Percentiles rank a stretch among this genome's conserved stretches.
phyloP scores from a whole-genome alignment of 2,888 invertebrate species.

The Lamproptera curius region DNA sequence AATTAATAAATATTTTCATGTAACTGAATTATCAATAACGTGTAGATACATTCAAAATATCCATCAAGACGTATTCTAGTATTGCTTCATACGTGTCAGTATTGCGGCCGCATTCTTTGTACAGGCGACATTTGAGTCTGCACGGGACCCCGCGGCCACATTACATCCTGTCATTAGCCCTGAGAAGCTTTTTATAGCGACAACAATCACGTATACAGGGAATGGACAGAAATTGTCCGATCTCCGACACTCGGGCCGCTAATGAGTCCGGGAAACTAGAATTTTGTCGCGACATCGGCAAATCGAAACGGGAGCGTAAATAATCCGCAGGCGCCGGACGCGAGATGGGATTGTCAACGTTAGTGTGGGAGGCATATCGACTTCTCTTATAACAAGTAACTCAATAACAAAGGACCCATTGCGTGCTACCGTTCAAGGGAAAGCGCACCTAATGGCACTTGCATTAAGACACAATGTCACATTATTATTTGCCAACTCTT shows the following conservation, averaged over 20 bases:
- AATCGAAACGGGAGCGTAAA: slow-evolving; percentile 74
- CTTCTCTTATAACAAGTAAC: no score
- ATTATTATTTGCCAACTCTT: slow-evolving; percentile 33
- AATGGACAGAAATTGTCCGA: no score
- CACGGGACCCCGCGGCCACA: slow-evolving; percentile 52
- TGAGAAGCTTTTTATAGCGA: slow-evolving; percentile 49
- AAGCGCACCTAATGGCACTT: slow-evolving; percentile 36
- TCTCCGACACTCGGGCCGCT: no score
- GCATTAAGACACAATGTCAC: slow-evolving; percentile 49
- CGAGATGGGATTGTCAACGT: slow-evolving; percentile 76
- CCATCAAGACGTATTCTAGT: no score
- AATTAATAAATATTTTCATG: no score
- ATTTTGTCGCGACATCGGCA: no score
- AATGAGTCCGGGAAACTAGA: no score
- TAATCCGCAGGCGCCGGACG: slow-evolving; percentile 67
- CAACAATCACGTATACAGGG: slow-evolving; percentile 52
- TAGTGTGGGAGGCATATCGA: slow-evolving; percentile 71
- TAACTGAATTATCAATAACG: no score
- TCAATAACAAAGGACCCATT: no score
- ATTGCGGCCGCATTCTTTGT: slow-evolving; percentile 50
- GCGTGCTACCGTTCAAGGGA: slow-evolving; percentile 31
- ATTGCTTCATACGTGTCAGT: no score
- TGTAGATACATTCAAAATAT: no score
- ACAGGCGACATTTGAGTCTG: slow-evolving; percentile 63
- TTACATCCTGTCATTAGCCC: slow-evolving; percentile 72